A percentile compares a stretch with the other conserved stretches of the same genome.
phyloP scores from a whole-genome alignment of 2,113 vertebrate genomes.

The Gymnogyps californianus region DNA sequence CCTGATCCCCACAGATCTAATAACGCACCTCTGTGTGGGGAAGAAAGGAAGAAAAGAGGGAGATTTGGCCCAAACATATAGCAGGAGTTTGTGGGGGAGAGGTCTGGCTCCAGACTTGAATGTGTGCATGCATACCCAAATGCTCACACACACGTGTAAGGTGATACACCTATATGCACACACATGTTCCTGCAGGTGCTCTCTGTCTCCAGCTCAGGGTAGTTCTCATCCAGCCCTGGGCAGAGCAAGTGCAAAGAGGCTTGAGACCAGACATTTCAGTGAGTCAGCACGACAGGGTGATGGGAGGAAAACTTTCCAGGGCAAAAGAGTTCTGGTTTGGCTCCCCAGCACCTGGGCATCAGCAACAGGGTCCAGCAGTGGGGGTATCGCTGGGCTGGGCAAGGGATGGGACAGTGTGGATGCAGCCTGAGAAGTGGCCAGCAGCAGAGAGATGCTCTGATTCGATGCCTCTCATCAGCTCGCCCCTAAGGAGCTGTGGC shows the following conservation, averaged over 20 bases:
- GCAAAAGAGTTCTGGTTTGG: neutral
- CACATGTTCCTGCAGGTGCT: neutral
- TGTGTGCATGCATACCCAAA: neutral
- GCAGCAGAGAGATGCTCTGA: neutral
- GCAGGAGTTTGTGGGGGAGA: neutral
- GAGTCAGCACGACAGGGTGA: neutral
- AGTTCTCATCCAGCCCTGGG: neutral
- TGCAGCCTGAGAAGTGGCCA: neutral
- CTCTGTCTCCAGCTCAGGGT: neutral
- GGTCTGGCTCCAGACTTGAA: neutral
- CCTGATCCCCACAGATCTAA: constrained; percentile 10
- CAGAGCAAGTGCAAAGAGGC: neutral
- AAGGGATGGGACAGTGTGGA: neutral
- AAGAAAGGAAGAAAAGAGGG: neutral
- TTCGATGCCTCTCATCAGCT: neutral
- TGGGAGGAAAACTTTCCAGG: neutral
- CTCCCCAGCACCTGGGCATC: neutral
- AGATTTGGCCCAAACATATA: neutral
- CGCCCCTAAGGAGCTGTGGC: neutral
- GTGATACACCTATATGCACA: neutral
- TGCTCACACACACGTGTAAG: neutral
- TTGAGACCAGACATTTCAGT: neutral
- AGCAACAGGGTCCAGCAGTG: neutral
- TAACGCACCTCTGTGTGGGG: neutral
- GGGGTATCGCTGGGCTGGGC: neutral